Percentiles rank a stretch among this genome's conserved stretches.
phyloP scores from a whole-genome alignment of 2,888 invertebrate genomes.

The Drosophila anceps region DNA sequence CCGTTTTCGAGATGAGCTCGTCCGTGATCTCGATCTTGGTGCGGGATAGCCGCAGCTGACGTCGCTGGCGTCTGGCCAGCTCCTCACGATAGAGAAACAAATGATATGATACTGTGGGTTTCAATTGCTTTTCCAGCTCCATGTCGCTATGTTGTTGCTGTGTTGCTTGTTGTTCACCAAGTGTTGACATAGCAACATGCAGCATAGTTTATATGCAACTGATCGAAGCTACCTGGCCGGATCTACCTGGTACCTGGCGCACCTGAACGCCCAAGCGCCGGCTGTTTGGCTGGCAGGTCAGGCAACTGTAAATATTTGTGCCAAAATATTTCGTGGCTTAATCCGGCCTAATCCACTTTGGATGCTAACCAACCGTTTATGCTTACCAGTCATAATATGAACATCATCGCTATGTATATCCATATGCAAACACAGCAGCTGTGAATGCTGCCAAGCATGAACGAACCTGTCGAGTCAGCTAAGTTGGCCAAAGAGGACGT shows the following conservation, averaged over 20 bases:
- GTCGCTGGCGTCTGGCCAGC: conserved; percentile 63
- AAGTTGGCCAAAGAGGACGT: neutral
- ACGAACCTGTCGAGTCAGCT: conserved; percentile 18
- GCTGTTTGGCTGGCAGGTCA: conserved; percentile 33
- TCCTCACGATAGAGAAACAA: conserved; percentile 69
- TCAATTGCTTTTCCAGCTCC: conserved; percentile 57
- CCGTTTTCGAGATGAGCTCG: conserved; percentile 67
- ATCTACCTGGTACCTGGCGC: conserved; percentile 14
- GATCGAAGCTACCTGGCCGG: conserved; percentile 4
- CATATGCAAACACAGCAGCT: conserved; percentile 21
- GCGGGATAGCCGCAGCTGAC: conserved; percentile 59
- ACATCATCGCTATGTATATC: conserved; percentile 7
- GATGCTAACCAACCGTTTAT: conserved; percentile 44
- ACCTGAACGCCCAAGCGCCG: conserved; percentile 8
- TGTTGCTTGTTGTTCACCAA: conserved; percentile 36
- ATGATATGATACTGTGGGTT: conserved; percentile 71
- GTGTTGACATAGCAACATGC: conserved; percentile 29
- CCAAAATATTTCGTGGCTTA: conserved; percentile 76
- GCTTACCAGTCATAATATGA: conserved; percentile 53
- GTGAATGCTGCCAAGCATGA: conserved; percentile 29
- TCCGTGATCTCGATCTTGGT: conserved; percentile 74
- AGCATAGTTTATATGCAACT: conserved; percentile 37
- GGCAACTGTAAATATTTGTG: conserved; percentile 73
- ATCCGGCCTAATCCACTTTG: conserved; percentile 70
- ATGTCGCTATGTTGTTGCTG: conserved; percentile 34